Conservation (phyloP, 1,140 invertebrate species). For the Papilio helenus region DNA sequence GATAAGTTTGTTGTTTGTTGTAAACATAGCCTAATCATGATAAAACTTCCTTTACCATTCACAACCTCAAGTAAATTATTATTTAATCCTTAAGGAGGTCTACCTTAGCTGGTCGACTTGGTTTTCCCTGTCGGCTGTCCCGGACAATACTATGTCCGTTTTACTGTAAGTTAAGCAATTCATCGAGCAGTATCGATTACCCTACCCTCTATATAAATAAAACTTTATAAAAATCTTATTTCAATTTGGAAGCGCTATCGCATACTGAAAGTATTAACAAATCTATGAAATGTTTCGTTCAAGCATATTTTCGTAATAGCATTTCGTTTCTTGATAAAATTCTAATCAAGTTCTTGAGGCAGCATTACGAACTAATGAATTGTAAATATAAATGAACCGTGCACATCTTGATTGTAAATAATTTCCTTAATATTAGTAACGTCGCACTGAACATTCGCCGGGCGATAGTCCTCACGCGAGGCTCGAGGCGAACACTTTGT, state of each 20-base stretch:
- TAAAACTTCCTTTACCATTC: not conserved
- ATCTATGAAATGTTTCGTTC: not conserved
- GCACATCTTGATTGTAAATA: constrained; percentile 17
- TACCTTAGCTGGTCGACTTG: not conserved
- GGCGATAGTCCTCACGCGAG: not conserved
- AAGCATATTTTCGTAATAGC: not conserved
- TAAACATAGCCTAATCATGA: not conserved
- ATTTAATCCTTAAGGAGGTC: not conserved
- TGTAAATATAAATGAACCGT: not conserved
- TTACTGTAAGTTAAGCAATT: not conserved
- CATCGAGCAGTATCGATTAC: not conserved
- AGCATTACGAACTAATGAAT: constrained; percentile 2
- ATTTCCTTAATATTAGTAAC: not conserved
- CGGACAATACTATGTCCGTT: not conserved
- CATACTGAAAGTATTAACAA: not conserved
- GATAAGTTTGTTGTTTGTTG: not conserved
- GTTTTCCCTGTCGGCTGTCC: not conserved
- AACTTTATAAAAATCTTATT: constrained; percentile 7
- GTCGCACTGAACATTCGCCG: not conserved
- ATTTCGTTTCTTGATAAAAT: not conserved
- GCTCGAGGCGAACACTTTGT: not conserved
- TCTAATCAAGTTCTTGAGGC: not conserved
- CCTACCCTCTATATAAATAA: not conserved
- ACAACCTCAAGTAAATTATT: not conserved
- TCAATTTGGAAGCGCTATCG: constrained; percentile 16